These are phyloP conservation scores for Drosophila funebris DNA, from an alignment of 1,140 invertebrate genomes.

Conservation along the genomic window DNA sequence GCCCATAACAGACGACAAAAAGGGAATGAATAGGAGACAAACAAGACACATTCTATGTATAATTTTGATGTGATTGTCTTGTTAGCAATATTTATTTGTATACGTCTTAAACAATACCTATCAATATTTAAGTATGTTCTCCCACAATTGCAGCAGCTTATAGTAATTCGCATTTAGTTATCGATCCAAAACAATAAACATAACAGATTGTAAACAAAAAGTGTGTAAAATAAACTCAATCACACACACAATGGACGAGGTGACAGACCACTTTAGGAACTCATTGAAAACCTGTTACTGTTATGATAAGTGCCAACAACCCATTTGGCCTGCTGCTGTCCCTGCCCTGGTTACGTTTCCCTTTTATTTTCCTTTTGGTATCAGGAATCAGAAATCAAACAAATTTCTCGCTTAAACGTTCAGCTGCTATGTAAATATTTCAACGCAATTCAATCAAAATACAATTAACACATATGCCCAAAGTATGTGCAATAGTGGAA, in stretches of 20 bases:
- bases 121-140: slow-evolving; percentile 1
- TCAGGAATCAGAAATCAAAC: slow-evolving; percentile 26
- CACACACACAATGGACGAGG: not conserved
- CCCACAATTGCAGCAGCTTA: slow-evolving; percentile 13
- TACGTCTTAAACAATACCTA: not conserved
- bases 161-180: slow-evolving; percentile 21
- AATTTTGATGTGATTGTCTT: not conserved
- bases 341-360: not conserved
- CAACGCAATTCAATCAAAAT: slow-evolving; percentile 71
- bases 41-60: not conserved
- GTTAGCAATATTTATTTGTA: too few species aligned
- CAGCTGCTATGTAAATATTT: slow-evolving; percentile 54
- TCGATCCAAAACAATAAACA: not conserved
- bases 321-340: not conserved
- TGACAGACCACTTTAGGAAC: slow-evolving; percentile 9
- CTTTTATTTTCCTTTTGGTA: not conserved
- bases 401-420: slow-evolving; percentile 24
- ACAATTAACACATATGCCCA: slow-evolving; percentile 65
- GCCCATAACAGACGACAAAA: not conserved
- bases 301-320: not conserved
- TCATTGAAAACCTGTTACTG: slow-evolving; percentile 54
- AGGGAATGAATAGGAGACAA: not conserved
- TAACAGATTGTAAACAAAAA: slow-evolving; percentile 14
- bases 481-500: not conserved
- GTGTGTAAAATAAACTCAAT: slow-evolving; percentile 27